Evolutionary conservation across 2,113 vertebrate species (phyloP), one percentile per base, ranked within the genome.

Genomic region (Piprites chloris): DNA sequence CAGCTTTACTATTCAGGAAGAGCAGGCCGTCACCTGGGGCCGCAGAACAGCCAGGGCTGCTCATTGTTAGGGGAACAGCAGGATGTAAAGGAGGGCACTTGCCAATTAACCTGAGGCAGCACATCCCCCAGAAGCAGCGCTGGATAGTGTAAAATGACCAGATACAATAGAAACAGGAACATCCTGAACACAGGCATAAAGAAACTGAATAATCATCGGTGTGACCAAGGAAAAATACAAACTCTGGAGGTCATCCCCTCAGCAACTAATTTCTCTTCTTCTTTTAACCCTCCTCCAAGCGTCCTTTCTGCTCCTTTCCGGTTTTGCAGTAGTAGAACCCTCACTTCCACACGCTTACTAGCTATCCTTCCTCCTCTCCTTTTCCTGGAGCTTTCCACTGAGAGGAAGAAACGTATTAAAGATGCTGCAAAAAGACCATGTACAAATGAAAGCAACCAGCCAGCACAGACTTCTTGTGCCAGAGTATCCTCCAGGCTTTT

Each of bases 351-450:
- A 35, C 17, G 11, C 30, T 8, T 22, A 30, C 32, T 7, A 12
- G 27, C 22, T 20, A 5, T 5, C 11, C 28, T 44, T 39, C 15
- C 33, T 35, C 37, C 37, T 26, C 58, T 65, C 37, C 39, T 63
- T 58, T 11, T 28, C 26, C 55, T 56, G 11, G 14, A 61, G 23
- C 21, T 13, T 59, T 55, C 42, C 12, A 28, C 0, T 1, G 17
- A n/a, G 15, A 73, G 9, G 15, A 42, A 83, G n/a, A 85, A 21
- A 18, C 17, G 3, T 2, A 6, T 12, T 9, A 59, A 63, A 47
- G 11, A 42, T 0, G 4, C 4, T 1, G 2, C 28, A 53, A 32
- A 22, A 61, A 55, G 3, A 22, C 21, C 24, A 14, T 0, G 2
- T 18, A 12, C 19, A 50, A 63, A 55, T 0, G 2, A 39, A 37